Evolutionary conservation across 2,113 vertebrate genomes (phyloP).

Genomic region (Chitala chitala): DNA sequence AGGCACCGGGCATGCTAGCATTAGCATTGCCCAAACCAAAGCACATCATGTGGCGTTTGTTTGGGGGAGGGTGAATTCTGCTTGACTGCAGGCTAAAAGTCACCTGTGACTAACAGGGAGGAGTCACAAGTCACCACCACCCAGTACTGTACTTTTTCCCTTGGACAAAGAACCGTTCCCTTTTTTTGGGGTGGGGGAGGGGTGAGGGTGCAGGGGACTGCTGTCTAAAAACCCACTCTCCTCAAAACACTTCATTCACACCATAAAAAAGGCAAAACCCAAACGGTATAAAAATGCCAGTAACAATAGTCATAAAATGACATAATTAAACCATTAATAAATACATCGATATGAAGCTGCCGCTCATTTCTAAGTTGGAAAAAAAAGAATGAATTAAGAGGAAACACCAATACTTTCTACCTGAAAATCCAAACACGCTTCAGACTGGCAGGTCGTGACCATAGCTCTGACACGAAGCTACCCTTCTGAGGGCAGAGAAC

Average conservation of each 20-base stretch:
- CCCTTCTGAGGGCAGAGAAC: not conserved
- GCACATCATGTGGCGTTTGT: not conserved
- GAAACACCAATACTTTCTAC: not conserved
- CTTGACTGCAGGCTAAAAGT: not conserved
- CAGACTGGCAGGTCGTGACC: not conserved
- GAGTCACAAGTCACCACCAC: not conserved
- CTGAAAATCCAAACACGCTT: not conserved
- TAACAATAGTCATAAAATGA: constrained; percentile 12
- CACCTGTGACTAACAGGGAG: not conserved
- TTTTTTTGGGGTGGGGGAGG: too few species aligned
- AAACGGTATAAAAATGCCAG: constrained; percentile 17
- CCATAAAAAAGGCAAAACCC: constrained; percentile 18
- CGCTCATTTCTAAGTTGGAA: not conserved
- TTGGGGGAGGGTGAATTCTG: constrained; percentile 4
- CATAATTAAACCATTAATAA: constrained; percentile 14
- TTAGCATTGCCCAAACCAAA: constrained; percentile 4
- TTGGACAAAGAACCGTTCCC: constrained; percentile 35
- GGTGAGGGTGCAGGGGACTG: constrained; percentile 38
- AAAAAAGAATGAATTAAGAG: not conserved
- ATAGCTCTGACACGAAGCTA: not conserved
- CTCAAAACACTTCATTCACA: constrained; percentile 11
- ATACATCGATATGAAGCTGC: constrained; percentile 15
- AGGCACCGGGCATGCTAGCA: constrained; percentile 26
- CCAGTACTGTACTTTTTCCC: constrained; percentile 43
- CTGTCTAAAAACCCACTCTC: constrained; percentile 36